Base-by-base conservation (phyloP, 2,888 invertebrate species). In the Baronia brevicornis region DNA sequence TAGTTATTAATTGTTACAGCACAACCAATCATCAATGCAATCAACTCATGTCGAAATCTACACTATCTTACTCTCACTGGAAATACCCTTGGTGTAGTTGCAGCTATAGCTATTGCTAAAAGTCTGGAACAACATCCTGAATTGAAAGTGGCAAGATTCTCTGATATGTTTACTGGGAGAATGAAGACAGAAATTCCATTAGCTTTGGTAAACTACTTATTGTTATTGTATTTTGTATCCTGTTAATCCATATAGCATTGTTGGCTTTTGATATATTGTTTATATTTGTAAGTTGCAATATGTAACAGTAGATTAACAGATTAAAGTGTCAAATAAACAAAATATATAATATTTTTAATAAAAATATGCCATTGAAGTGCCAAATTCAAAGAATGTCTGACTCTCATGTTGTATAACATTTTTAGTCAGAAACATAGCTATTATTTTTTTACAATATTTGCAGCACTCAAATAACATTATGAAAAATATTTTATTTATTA, bases 111-210 rank as follows among this genome's bases (percentile, higher is more conserved):
- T 1, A 92, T 98, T 33, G 93, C 93, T 0, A 89, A 91, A 56
- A 91, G 93, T 0, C 71, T 98, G 22, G 89, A 91, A 48, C 86
- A 80, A 8, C 93, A 94, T 49, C 91, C 92, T 0, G 91, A 94
- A 60, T 87, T 95, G 41, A 88, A 91, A 58, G 74, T 87, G 45
- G 97, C 97, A 0, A 71, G 94, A 32, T 98, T 97, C 94, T 96
- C 96, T 38, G 98, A 99, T 60, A 91, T 99, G 88, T 99, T 99
- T 65, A 98, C 98, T 0, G 95, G 98, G 0, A 86, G 99, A 27
- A 88, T 96, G 78, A 98, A 97, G 71, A 88, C 92, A 0, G 98
- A 99, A 84, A 98, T 99, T 58, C 98, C 98, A 0, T 87, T 89
- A 20, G 96, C 98, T 4, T 68, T 99, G 65, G 93, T 92, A 68